These are phyloP conservation scores for Diaprepes abbreviatus DNA, from an alignment of 2,888 invertebrate genomes.

Conservation along the genomic window DNA sequence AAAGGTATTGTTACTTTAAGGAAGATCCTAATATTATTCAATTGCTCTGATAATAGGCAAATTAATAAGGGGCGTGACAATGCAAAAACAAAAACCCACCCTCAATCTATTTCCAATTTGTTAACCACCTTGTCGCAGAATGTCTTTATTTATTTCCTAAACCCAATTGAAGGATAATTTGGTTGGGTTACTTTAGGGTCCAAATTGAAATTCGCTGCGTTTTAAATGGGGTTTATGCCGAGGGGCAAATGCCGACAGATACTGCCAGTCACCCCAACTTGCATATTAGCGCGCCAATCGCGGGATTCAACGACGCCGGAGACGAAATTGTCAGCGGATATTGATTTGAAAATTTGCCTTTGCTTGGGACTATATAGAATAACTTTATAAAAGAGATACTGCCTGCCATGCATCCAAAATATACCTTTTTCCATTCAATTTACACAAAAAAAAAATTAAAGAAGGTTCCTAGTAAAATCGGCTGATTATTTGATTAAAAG, in stretches of 20 bases:
- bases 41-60: neutral
- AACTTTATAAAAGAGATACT: too few relatives aligned
- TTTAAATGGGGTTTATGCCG: slow-evolving; percentile 63
- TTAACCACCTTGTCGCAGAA: slow-evolving; percentile 37
- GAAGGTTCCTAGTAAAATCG: too few relatives aligned
- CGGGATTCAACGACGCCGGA: slow-evolving; percentile 41
- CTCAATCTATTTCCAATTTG: slow-evolving; percentile 36
- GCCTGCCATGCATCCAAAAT: too few relatives aligned
- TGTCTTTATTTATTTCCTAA: slow-evolving; percentile 43
- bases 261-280: slow-evolving; percentile 63
- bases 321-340: slow-evolving; percentile 31
- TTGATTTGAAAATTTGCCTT: slow-evolving; percentile 45
- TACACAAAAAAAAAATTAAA: too few relatives aligned
- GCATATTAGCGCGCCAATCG: slow-evolving; percentile 55
- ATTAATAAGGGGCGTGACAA: slow-evolving; percentile 22
- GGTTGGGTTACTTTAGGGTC: slow-evolving; percentile 54
- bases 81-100: slow-evolving; percentile 23
- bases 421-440: too few relatives aligned
- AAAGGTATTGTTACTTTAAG: too few relatives aligned
- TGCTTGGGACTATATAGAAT: neutral
- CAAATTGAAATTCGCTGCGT: slow-evolving; percentile 60
- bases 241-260: slow-evolving; percentile 62
- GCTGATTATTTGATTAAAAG: too few relatives aligned
- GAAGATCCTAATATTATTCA: neutral
- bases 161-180: slow-evolving; percentile 54